These are phyloP conservation scores for Alligator mississippiensis DNA, from an alignment of 2,113 vertebrate species.

Conservation along the genomic window DNA sequence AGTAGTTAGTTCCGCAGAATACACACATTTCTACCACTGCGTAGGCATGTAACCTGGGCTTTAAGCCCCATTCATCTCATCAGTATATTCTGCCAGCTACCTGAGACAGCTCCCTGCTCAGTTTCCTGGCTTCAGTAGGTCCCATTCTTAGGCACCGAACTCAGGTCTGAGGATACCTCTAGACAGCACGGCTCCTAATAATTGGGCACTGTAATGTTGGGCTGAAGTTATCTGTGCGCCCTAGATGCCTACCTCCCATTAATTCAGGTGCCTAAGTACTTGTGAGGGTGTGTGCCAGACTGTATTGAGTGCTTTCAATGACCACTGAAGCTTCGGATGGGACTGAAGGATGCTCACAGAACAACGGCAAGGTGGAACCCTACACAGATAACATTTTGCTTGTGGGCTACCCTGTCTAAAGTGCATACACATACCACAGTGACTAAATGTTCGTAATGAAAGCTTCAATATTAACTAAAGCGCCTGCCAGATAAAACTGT, in stretches of 20 bases:
- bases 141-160: background rate
- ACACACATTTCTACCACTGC: too few relatives aligned
- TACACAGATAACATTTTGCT: fast-evolving
- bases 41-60: background rate
- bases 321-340: background rate
- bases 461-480: background rate
- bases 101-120: background rate
- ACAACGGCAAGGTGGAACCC: background rate
- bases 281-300: background rate
- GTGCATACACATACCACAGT: background rate
- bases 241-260: background rate
- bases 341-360: background rate
- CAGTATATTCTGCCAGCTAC: background rate
- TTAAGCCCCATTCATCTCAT: background rate
- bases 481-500: background rate
- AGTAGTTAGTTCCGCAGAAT: background rate
- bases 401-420: background rate
- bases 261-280: background rate
- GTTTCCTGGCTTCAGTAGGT: background rate
- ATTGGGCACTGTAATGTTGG: background rate
- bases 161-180: background rate
- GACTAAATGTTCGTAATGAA: background rate
- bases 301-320: background rate
- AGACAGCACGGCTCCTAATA: background rate
- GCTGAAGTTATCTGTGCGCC: background rate